These are phyloP conservation scores for Tautogolabrus adspersus DNA, from an alignment of 2,113 vertebrate genomes.

Conservation along the genomic window DNA sequence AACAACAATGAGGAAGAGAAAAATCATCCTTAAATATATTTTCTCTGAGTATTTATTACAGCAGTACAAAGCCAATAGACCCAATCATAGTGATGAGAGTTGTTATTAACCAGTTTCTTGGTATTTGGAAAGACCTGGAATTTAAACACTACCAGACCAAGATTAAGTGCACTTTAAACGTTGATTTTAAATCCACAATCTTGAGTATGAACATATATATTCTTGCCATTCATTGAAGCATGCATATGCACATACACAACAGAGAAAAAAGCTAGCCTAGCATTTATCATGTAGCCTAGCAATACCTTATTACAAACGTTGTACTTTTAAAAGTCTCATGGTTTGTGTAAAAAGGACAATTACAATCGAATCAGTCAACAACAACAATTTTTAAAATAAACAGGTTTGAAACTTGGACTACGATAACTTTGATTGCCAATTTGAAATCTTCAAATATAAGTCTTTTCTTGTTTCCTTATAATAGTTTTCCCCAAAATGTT, in stretches of 20 bases:
- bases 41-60: constrained; percentile 31
- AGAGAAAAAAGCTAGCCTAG: constrained; percentile 51
- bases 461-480: not conserved
- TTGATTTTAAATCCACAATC: constrained; percentile 29
- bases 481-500: not conserved
- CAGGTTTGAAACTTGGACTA: not conserved
- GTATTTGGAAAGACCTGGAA: constrained; percentile 12
- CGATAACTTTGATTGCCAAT: not conserved
- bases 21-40: not conserved
- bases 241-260: constrained; percentile 45
- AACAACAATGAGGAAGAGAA: not conserved
- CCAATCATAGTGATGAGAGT: constrained; percentile 13
- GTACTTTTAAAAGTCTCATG: constrained; percentile 46
- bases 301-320: constrained; percentile 25
- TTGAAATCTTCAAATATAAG: not conserved
- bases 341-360: not conserved
- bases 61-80: constrained; percentile 41
- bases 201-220: constrained; percentile 35
- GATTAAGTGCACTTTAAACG: constrained; percentile 42
- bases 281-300: constrained; percentile 7
- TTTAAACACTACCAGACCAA: constrained; percentile 33
- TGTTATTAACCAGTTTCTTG: constrained; percentile 1
- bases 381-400: not conserved
- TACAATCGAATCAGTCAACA: not conserved
- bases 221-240: constrained; percentile 45